Percentiles rank a stretch among this genome's conserved stretches.
Evolutionary conservation across 2,797 vertebrate genomes (phyloP).

Genomic region (Heliangelus exortis): DNA sequence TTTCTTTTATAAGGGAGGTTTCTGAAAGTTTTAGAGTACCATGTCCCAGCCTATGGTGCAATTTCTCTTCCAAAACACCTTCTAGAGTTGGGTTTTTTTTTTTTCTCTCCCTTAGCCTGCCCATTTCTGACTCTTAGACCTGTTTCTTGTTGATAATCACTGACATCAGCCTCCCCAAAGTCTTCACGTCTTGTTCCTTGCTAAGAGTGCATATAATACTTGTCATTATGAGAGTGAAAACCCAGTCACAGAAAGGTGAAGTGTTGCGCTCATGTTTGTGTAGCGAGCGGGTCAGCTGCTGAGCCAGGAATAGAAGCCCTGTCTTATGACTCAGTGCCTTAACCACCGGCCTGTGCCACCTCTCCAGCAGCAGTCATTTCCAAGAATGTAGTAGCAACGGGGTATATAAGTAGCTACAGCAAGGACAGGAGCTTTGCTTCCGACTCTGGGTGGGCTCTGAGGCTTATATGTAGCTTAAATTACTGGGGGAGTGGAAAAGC

Average conservation of each 20-base stretch:
- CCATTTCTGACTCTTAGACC: not conserved
- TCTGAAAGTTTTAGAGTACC: not conserved
- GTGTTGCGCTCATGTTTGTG: slow-evolving; percentile 30
- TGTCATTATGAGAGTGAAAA: slow-evolving; percentile 14
- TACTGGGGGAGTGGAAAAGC: not conserved
- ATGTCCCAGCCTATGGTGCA: not conserved
- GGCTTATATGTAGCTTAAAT: not conserved
- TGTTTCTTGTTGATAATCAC: not conserved
- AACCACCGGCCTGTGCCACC: not conserved
- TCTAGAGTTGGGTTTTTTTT: not conserved
- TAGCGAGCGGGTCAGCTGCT: slow-evolving; percentile 53
- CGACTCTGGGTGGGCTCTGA: not conserved
- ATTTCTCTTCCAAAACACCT: not conserved
- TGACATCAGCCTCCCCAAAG: not conserved
- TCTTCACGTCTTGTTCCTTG: not conserved
- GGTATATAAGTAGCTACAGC: not conserved
- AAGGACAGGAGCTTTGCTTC: not conserved
- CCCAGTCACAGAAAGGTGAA: slow-evolving; percentile 53
- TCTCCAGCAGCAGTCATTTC: not conserved
- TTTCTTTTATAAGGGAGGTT: not conserved
- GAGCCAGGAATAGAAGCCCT: slow-evolving; percentile 64
- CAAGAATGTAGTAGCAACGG: not conserved
- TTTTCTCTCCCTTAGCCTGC: not conserved
- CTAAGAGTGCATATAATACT: not conserved
- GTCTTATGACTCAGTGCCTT: slow-evolving; percentile 62